A percentile compares a stretch with the other conserved stretches of the same genome.
Evolutionary conservation across 2,113 vertebrate genomes (phyloP).

Genomic region (Clupea harengus): DNA sequence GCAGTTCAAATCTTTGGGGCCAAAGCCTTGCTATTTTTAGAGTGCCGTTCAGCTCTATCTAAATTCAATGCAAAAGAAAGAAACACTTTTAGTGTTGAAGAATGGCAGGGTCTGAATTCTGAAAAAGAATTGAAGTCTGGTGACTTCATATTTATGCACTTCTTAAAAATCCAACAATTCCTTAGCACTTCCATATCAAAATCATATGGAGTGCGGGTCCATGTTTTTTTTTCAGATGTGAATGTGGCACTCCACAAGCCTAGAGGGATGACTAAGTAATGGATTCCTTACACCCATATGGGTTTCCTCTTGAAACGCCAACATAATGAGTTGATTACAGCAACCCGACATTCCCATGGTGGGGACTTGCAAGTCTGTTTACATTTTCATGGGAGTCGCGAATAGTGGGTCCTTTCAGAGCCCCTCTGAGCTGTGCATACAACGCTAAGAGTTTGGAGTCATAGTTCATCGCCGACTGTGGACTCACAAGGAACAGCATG

Average conservation of each 20-base stretch:
- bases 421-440: background rate
- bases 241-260: slow-evolving; percentile 22
- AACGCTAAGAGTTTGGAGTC: slow-evolving; percentile 3
- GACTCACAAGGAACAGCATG: background rate
- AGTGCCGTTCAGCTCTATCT: background rate
- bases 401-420: slow-evolving; percentile 6
- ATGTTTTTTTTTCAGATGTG: background rate
- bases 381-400: slow-evolving; percentile 34
- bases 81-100: background rate
- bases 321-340: slow-evolving; percentile 40
- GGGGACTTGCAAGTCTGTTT: slow-evolving; percentile 3
- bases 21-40: background rate
- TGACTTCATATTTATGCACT: background rate
- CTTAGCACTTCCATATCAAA: background rate
- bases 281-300: slow-evolving; percentile 43
- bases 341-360: slow-evolving; percentile 25
- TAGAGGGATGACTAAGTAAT: slow-evolving; percentile 21
- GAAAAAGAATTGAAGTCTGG: background rate
- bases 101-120: background rate
- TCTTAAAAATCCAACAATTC: background rate
- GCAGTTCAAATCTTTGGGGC: background rate
- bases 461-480: background rate
- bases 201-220: background rate
- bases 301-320: slow-evolving; percentile 33
- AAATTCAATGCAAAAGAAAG: background rate